Base-by-base conservation (phyloP, 2,888 invertebrate species). In the Branchipolynoe longqiensis region DNA sequence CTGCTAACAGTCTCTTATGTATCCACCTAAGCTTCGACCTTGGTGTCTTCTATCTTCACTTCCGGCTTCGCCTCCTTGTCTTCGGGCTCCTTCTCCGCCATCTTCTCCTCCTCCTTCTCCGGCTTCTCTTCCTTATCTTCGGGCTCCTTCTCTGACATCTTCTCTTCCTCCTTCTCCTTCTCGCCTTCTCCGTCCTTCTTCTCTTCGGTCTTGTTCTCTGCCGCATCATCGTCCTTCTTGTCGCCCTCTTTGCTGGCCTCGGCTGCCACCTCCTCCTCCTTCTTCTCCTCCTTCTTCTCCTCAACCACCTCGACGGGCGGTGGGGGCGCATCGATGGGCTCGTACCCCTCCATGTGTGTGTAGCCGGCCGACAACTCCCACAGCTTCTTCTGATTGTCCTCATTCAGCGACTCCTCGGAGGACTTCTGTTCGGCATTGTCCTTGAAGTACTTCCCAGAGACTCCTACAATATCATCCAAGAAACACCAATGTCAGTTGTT, bases 341-440 rank as follows among this genome's bases (percentile, higher is more conserved):
- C 91, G 78, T 88, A 92, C 2, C 92, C 91, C 31, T 91, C 90
- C 85, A 92, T 83, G 58, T 89, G 89, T 73, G 88, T 88, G 87
- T 91, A 91, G 3, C 90, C 89, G 18, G 89, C 92, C 84, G 90
- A 91, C 83, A 91, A 59, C 54, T 91, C 90, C 89, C 90, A 92
- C 64, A 92, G 82, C 78, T 89, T 90, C 87, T 91, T 90, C 88
- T 91, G 91, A 28, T 91, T 87, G 59, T 91, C 91, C 85, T 91
- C 91, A 64, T 90, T 88, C 48, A 86, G 62, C 0, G 92, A 88
- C 83, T 92, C 92, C 73, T 90, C 91, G 4, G 91, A 91, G 0
- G 91, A 90, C 69, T 88, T 88, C 36, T 82, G 83, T 85, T 90
- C 91, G 25, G 86, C 87, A 31, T 87, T 87, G 73, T 91, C 90